Evolutionary conservation across 1,140 invertebrate species (phyloP), one percentile per base, ranked within the genome.

Genomic region (Oncopeltus fasciatus): DNA sequence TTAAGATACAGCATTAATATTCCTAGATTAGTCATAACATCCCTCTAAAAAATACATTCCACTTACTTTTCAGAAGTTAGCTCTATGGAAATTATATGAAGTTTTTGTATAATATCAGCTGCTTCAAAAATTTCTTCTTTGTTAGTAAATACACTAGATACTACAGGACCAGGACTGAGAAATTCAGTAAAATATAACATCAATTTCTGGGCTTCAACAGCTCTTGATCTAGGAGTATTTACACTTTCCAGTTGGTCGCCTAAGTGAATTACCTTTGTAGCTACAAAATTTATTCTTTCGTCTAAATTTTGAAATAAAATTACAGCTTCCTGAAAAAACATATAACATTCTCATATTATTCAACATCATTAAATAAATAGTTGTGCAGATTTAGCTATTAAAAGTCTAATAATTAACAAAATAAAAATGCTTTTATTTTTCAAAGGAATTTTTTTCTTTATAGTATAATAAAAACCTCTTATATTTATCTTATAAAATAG

Each of bases 91-190:
- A 99, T 96, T 8, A 93, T 81, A 72, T 95, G 87, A 4, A 99
- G 76, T 72, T 99, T 98, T 75, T 98, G 93, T 69, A 99, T 98
- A 2, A 99, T 85, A 80, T 98, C 95, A n/a, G 96, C 96, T 43
- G 95, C 92, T 77, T 97, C 89, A 73, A 92, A 87, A 38, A 98
- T 88, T 74, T 86, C 85, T 62, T 80, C 81, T 65, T 88, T 85
- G 76, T 97, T 92, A 64, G 83, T 87, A 68, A 97, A 95, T 26
- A 96, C 79, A 57, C 88, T 83, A 67, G 90, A 90, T 11, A 87
- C 82, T 1, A 92, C 77, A 21, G 90, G 86, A 20, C 91, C 92
- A 63, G 89, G 85, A 53, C 84, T 56, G 20, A 98, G 74, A 74
- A 98, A 98, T 72, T 96, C 93, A 14, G 88, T 84, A 72, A 98